phyloP scores from a whole-genome alignment of 1,140 invertebrate genomes.

The Bilobella aurantiaca region DNA sequence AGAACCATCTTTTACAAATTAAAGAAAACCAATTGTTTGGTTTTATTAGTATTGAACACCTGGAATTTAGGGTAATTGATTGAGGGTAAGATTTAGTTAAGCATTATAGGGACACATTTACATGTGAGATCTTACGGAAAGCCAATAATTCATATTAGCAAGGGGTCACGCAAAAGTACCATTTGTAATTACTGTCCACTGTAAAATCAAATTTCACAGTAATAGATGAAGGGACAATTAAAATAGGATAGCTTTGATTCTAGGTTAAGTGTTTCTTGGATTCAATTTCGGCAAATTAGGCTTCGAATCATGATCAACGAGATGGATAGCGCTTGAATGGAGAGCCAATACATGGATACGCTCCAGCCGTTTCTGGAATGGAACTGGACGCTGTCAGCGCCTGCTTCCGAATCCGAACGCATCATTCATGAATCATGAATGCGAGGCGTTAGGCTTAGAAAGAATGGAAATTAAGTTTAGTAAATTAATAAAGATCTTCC shows the following conservation, averaged over 20 bases:
- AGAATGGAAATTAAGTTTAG: not conserved
- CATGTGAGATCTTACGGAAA: not conserved
- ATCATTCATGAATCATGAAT: not conserved
- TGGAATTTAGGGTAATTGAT: not conserved
- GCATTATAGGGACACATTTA: not conserved
- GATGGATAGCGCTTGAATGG: not conserved
- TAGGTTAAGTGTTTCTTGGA: too few species aligned
- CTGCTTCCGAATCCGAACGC: not conserved
- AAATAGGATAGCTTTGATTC: too few species aligned
- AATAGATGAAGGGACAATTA: too few species aligned
- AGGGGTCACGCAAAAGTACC: not conserved
- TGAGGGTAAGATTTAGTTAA: not conserved
- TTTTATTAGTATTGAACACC: not conserved
- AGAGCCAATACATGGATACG: not conserved
- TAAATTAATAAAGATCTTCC: not conserved
- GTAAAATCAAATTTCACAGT: too few species aligned
- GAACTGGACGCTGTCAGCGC: not conserved
- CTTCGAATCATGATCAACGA: not conserved
- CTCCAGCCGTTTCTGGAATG: not conserved
- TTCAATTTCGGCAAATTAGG: not conserved
- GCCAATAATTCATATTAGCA: not conserved
- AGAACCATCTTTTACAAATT: not conserved
- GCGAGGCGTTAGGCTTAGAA: not conserved
- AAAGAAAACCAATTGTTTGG: not conserved
- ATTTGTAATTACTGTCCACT: too few species aligned